Conservation (phyloP, 2,113 vertebrate species). For the Ammodramus savannarum region DNA sequence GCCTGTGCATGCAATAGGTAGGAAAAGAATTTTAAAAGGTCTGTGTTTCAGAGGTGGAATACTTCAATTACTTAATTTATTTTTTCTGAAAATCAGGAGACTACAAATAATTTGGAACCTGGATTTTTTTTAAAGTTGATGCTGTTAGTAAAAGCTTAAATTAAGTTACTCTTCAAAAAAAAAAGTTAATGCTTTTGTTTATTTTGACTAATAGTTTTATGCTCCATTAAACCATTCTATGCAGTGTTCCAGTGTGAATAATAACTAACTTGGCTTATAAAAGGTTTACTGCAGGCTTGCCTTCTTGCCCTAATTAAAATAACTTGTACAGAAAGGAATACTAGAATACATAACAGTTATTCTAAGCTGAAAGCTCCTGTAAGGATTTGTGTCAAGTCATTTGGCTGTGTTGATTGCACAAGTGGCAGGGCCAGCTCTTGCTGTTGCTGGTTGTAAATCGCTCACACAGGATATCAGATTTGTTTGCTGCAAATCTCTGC, state of each 20-base stretch:
- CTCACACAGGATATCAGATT: not conserved
- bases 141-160: not conserved
- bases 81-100: not conserved
- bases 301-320: conserved; percentile 9
- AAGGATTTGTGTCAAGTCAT: not conserved
- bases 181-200: conserved; percentile 2
- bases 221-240: conserved; percentile 14
- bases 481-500: conserved; percentile 17
- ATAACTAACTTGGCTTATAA: conserved; percentile 36
- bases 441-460: not conserved
- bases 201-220: conserved; percentile 29
- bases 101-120: not conserved
- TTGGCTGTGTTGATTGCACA: not conserved
- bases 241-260: conserved; percentile 16
- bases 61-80: not conserved
- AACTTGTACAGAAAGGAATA: not conserved
- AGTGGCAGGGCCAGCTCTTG: not conserved
- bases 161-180: not conserved
- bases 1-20: not conserved
- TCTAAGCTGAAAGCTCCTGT: not conserved
- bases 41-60: not conserved
- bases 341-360: not conserved
- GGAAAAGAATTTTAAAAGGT: not conserved
- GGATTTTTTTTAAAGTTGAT: not conserved
- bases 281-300: conserved; percentile 12